phyloP scores from a whole-genome alignment of 2,888 invertebrate genomes.

The Metalampra italica region DNA sequence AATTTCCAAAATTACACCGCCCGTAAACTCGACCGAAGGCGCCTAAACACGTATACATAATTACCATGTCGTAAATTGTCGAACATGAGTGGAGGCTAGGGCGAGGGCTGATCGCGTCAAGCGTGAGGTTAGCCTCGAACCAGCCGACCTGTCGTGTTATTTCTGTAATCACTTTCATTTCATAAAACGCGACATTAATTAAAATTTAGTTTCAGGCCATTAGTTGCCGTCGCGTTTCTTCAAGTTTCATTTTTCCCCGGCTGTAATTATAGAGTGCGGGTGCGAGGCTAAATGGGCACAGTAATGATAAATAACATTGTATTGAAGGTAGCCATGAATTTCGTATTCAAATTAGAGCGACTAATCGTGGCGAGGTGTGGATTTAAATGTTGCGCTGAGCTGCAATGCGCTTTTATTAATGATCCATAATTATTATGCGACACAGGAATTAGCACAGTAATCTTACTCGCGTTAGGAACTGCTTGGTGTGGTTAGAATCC shows the following conservation, averaged over 20 bases:
- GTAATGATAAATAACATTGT: slow-evolving; percentile 76
- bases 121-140: slow-evolving; percentile 37
- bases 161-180: slow-evolving; percentile 76
- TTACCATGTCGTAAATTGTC: slow-evolving; percentile 71
- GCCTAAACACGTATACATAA: slow-evolving; percentile 69
- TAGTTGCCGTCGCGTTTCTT: slow-evolving; percentile 76
- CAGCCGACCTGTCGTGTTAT: slow-evolving; percentile 69
- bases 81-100: slow-evolving; percentile 45
- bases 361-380: slow-evolving; percentile 66
- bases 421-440: slow-evolving; percentile 35
- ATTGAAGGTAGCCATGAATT: slow-evolving; percentile 70
- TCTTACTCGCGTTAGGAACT: slow-evolving; percentile 3
- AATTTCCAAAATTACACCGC: slow-evolving; percentile 75
- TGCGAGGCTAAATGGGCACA: slow-evolving; percentile 70
- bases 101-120: slow-evolving; percentile 24
- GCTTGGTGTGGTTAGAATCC: not conserved
- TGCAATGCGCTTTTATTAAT: slow-evolving; percentile 58
- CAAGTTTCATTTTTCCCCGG: slow-evolving; percentile 67
- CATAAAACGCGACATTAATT: slow-evolving; percentile 78
- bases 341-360: slow-evolving; percentile 73
- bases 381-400: slow-evolving; percentile 50
- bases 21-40: slow-evolving; percentile 49
- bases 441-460: slow-evolving; percentile 16
- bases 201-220: slow-evolving; percentile 79
- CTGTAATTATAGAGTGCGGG: slow-evolving; percentile 71